Percentiles rank a stretch among this genome's conserved stretches.
Evolutionary conservation across 1,140 invertebrate genomes (phyloP).

Genomic region (Drosophila nikananu): DNA sequence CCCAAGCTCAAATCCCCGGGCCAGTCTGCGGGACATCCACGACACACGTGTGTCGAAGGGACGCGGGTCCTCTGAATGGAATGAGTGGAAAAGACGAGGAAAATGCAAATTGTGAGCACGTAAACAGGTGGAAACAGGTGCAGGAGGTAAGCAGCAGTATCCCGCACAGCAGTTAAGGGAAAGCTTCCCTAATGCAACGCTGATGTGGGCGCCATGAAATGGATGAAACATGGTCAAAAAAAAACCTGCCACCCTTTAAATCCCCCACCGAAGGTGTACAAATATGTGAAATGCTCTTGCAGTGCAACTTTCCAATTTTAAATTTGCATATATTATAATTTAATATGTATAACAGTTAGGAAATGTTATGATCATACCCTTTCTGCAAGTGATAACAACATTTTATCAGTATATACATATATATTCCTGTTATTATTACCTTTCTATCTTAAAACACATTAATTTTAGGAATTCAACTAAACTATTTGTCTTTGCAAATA

Average conservation of each 20-base stretch:
- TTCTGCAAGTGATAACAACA: neutral
- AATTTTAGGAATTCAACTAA: neutral
- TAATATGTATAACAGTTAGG: neutral
- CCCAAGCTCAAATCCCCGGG: constrained; percentile 45
- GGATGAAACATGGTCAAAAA: constrained; percentile 9
- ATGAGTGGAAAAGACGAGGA: constrained; percentile 5
- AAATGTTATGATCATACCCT: neutral
- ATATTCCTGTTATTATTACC: no score
- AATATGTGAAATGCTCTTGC: neutral
- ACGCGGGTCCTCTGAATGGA: neutral
- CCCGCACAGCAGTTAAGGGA: constrained; percentile 16
- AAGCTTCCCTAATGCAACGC: constrained; percentile 33
- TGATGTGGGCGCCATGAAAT: constrained; percentile 14
- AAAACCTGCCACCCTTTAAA: neutral
- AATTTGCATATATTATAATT: neutral
- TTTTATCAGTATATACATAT: neutral
- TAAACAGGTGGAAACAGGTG: constrained; percentile 60
- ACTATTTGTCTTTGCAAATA: neutral
- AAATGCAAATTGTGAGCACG: constrained; percentile 68
- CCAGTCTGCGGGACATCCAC: constrained; percentile 19
- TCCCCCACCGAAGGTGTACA: neutral
- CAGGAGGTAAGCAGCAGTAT: constrained; percentile 17
- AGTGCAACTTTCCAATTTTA: neutral
- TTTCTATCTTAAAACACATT: neutral
- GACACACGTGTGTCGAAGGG: constrained; percentile 33